These are phyloP conservation scores for Halocynthia aurantium DNA, from an alignment of 23 tunicate genomes.

Conservation along the genomic window DNA sequence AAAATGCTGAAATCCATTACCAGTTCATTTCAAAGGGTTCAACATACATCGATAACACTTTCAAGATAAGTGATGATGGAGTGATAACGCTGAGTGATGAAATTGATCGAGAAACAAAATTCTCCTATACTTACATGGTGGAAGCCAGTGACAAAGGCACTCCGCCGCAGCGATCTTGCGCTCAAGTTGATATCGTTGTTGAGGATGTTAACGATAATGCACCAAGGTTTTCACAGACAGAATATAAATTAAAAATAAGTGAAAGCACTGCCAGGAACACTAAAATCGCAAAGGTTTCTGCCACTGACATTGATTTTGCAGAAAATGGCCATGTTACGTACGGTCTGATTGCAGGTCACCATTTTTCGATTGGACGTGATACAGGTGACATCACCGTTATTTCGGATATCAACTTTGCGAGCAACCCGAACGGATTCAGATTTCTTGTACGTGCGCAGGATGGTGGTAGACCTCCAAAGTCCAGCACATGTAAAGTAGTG, in stretches of 20 bases:
- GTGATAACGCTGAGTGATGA: slow-evolving; percentile 26
- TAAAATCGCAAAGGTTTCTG: slow-evolving; percentile 39
- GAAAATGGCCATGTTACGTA: slow-evolving; percentile 61
- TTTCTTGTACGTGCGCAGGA: slow-evolving; percentile 63
- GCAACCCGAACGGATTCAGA: slow-evolving; percentile 18
- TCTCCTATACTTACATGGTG: slow-evolving; percentile 27
- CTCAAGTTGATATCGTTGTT: slow-evolving; percentile 28
- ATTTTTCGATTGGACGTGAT: slow-evolving; percentile 35
- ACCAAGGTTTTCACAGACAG: slow-evolving; percentile 56
- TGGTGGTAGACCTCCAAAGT: slow-evolving; percentile 47
- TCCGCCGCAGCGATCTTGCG: slow-evolving; percentile 13
- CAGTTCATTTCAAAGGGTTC: slow-evolving; percentile 12
- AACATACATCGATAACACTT: slow-evolving; percentile 16
- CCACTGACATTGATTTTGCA: slow-evolving; percentile 66
- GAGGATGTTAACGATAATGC: slow-evolving; percentile 69
- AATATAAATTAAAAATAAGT: slow-evolving; percentile 29
- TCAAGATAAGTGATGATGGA: slow-evolving; percentile 47
- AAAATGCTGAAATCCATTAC: slow-evolving; percentile 26
- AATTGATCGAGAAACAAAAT: slow-evolving; percentile 46
- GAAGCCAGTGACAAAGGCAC: slow-evolving; percentile 52
- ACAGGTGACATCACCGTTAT: slow-evolving; percentile 44
- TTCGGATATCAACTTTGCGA: slow-evolving; percentile 45
- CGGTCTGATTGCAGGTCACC: slow-evolving; percentile 31
- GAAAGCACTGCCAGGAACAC: slow-evolving; percentile 51
- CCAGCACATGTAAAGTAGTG: slow-evolving; percentile 35